These are phyloP conservation scores for Mergus octosetaceus DNA, from an alignment of 2,797 vertebrate species.

Conservation along the genomic window DNA sequence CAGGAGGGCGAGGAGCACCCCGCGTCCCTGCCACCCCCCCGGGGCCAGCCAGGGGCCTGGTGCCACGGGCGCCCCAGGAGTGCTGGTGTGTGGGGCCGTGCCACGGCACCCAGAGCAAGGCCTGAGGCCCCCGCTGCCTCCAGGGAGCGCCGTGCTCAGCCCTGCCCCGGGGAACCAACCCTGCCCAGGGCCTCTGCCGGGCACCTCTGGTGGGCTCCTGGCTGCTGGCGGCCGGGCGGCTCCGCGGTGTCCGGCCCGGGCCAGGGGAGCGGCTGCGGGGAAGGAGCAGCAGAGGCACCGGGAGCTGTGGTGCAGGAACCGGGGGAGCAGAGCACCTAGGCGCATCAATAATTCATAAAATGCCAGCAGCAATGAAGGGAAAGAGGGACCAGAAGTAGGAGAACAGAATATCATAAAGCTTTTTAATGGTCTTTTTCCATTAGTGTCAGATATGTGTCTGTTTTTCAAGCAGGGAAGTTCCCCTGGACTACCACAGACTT, in stretches of 20 bases:
- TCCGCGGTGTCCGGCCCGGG: neutral
- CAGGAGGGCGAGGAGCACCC: fast-evolving
- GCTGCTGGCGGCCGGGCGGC: neutral
- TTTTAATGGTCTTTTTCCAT: slow-evolving; percentile 90
- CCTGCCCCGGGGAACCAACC: neutral
- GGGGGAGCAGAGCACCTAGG: slow-evolving; percentile 79
- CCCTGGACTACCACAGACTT: slow-evolving; percentile 40
- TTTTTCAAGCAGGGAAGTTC: slow-evolving; percentile 69
- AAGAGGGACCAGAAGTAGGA: slow-evolving; percentile 84
- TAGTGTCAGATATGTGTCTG: slow-evolving; percentile 84
- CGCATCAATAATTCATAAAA: slow-evolving; percentile 91
- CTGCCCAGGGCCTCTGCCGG: neutral
- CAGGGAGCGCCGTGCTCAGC: fast-evolving
- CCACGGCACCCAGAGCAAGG: too few relatives aligned
- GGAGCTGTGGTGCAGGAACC: slow-evolving; percentile 65
- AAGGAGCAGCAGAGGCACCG: neutral
- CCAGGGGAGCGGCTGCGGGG: neutral
- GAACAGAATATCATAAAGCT: slow-evolving; percentile 84
- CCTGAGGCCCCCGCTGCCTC: neutral
- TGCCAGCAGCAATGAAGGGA: slow-evolving; percentile 92
- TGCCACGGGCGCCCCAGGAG: too few relatives aligned
- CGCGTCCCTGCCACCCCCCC: fast-evolving
- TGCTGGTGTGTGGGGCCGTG: too few relatives aligned
- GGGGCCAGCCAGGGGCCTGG: neutral
- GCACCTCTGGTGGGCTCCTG: neutral